Base-by-base conservation (phyloP, 2,797 vertebrate species). In the Alca torda region DNA sequence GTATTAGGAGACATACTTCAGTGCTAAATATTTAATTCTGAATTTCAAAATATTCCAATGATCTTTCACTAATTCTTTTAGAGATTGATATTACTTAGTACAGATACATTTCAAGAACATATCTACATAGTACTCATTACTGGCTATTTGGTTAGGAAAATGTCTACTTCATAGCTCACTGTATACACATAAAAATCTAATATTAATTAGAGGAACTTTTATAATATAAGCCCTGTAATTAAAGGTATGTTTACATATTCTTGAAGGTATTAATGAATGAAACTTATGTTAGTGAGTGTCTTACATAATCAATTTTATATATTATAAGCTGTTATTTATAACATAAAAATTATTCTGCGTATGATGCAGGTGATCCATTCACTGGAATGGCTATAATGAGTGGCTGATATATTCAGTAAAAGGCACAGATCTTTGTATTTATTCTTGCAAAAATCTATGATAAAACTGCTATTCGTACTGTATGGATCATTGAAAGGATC, bases 341-440 rank as follows among this genome's bases (percentile, higher is more conserved):
- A 77, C 15, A 50, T 84, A 89, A 93, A 97, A 84, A 92, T 79
- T 13, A 37, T 80, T 74, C 67, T 84, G 80, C 74, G 26, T 69
- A 20, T 0, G 3, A 26, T 73, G 56, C 74, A 74, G 74, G 83
- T 78, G 53, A 90, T 75, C 35, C 26, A 61, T 24, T 94, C 59
- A 28, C 59, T 75, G 33, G 39, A 68, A 70, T 51, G 68, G 57
- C 75, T 93, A 6, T 53, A 77, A 74, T 76, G 73, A 86, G 67
- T 56, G 67, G 15, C 53, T 51, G 76, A 9, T 67, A 14, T 31
- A 59, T 63, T 65, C 78, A 90, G 10, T 68, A 60, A 77, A 90
- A 91, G 60, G 23, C 46, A 57, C 39, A 83, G 54, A 45, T 60
- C 19, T n/a, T 39, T 77, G 50, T 64, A 48, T 59, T 93, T 75